Percentiles rank a stretch among this genome's conserved stretches.
Evolutionary conservation across 2,113 vertebrate genomes (phyloP).

Genomic region (Lepus europaeus): DNA sequence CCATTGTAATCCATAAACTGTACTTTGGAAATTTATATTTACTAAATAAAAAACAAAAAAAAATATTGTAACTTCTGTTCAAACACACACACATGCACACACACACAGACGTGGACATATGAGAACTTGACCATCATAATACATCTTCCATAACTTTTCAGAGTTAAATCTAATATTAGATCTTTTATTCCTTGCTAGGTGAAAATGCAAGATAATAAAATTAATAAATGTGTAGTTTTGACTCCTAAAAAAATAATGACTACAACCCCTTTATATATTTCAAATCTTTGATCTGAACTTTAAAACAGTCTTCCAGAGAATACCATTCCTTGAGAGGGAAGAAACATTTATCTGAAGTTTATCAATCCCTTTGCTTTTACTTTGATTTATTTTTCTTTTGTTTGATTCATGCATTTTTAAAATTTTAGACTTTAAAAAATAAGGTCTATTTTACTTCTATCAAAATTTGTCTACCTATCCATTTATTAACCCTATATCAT

Average conservation of each 20-base stretch:
- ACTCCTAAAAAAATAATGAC: slow-evolving; percentile 18
- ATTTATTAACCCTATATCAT: slow-evolving; percentile 48
- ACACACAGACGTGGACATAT: background rate
- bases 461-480: slow-evolving; percentile 9
- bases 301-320: slow-evolving; percentile 46
- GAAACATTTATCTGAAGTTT: slow-evolving; percentile 37
- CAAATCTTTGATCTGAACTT: slow-evolving; percentile 44
- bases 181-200: background rate
- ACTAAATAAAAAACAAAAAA: background rate
- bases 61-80: background rate
- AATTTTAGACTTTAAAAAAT: slow-evolving; percentile 24
- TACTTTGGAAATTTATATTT: too few relatives aligned
- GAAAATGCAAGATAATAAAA: slow-evolving; percentile 5
- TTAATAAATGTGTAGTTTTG: background rate
- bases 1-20: too few relatives aligned
- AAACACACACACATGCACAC: background rate
- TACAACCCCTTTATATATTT: slow-evolving; percentile 23
- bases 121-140: background rate
- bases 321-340: background rate
- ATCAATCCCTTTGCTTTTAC: slow-evolving; percentile 22
- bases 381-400: slow-evolving; percentile 47
- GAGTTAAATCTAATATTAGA: slow-evolving; percentile 6
- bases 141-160: background rate
- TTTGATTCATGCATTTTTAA: slow-evolving; percentile 28
- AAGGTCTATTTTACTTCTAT: slow-evolving; percentile 1